Conservation (phyloP, 1,140 invertebrate species). For the Octopus bimaculoides region DNA sequence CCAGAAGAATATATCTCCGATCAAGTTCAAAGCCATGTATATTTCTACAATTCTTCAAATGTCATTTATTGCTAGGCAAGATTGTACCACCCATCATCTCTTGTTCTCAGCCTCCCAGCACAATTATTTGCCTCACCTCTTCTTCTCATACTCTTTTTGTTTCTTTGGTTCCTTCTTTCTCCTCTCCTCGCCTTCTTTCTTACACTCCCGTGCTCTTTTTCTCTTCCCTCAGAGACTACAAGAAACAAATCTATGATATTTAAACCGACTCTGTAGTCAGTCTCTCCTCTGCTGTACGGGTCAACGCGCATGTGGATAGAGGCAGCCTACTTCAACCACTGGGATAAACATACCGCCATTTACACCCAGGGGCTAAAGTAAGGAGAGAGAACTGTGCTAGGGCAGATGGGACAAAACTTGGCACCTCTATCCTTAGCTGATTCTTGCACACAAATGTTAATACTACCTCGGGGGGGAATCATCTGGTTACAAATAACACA, state of each 20-base stretch:
- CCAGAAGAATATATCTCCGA: slow-evolving; percentile 5
- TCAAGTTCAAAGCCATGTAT: slow-evolving; percentile 6
- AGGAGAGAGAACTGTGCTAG: not conserved
- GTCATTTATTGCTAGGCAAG: not conserved
- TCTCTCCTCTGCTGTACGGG: not conserved
- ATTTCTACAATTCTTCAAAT: slow-evolving; percentile 11
- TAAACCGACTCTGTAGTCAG: not conserved
- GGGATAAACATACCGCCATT: slow-evolving; percentile 6
- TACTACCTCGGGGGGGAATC: slow-evolving; percentile 2
- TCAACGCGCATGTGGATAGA: slow-evolving; percentile 2
- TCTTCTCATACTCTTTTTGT: not conserved
- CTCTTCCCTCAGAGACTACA: not conserved
- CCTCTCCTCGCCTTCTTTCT: not conserved
- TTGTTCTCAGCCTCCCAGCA: not conserved
- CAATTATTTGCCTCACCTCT: slow-evolving; percentile 13
- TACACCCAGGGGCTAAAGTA: not conserved
- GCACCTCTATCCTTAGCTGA: not conserved
- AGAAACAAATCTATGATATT: no score
- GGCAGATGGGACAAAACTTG: not conserved
- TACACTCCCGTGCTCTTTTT: not conserved
- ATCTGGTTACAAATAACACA: slow-evolving; percentile 9
- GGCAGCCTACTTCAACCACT: not conserved
- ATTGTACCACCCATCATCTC: not conserved
- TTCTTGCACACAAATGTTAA: slow-evolving; percentile 4
- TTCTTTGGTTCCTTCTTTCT: not conserved